Base-by-base conservation (phyloP, 1,140 invertebrate genomes). In the fruit fly (Drosophila melanogaster) region DNA sequence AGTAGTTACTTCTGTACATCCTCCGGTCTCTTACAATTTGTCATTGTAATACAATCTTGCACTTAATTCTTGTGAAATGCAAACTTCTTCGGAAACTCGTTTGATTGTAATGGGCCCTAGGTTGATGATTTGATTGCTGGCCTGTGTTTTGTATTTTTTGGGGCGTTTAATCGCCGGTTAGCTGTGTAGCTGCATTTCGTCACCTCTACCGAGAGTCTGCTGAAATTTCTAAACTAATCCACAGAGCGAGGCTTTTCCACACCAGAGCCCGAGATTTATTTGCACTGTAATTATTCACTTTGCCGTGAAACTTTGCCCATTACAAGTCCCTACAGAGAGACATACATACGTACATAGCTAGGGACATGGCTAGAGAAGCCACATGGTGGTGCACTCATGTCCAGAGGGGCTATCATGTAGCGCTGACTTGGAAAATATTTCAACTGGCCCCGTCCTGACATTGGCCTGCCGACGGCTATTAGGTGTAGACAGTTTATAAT, bases 401-500 rank as follows among this genome's bases (percentile, higher is more conserved):
- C 76, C 76, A 55, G 76, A 78, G 76, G 76, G 76, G 59, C 56
- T 73, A 78, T 78, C 75, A 58, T 70, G 65, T 70, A 54, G 44
- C 53, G 41, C 65, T 57, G 65, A 78, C 67, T 66, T 66, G 60
- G 64, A 62, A 73, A 53, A 60, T 80, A 81, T 80, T 78, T 78
- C 79, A 81, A 66, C 61, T 76, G 57, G 62, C 56, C 46, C 53
- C 76, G 35, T 70, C 58, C 77, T 80, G 72, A 79, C 57, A 58
- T 58, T 62, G 70, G 44, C 46, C 73, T 46, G 43, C 81, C 76
- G 56, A 43, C 30, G 76, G 77, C 81, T 78, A 84, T 84, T 85
- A 85, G 81, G 81, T 85, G 81, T 77, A 84, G 77, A 85, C 81
- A 84, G 81, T 85, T 85, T 80, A 73, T 85, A 85, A 85, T 85